Evolutionary conservation across 1,140 invertebrate species (phyloP).

Genomic region (Onthophagus taurus): DNA sequence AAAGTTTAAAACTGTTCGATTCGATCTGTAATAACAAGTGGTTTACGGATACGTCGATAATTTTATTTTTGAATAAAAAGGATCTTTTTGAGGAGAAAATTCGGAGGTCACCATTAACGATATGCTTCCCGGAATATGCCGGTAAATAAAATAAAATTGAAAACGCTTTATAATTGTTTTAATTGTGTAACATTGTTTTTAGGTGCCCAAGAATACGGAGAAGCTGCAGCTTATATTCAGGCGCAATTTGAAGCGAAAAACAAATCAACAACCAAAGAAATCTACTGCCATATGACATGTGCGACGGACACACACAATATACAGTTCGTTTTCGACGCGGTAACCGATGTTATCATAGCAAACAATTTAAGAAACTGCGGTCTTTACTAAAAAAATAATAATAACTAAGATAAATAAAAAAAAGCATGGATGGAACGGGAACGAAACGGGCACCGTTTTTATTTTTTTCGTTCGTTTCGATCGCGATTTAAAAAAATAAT

Average conservation of each 20-base stretch:
- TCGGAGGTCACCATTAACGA: conserved; percentile 79
- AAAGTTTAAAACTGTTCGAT: conserved; percentile 92
- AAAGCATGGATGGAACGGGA: too few relatives aligned
- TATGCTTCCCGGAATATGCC: conserved; percentile 91
- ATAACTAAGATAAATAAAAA: conserved; percentile 7
- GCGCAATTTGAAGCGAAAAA: conserved; percentile 84
- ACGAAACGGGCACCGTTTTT: too few relatives aligned
- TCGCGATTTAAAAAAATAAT: too few relatives aligned
- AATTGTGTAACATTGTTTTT: conserved; percentile 21
- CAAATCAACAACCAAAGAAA: conserved; percentile 80
- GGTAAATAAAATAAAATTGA: conserved; percentile 43
- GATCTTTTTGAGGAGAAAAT: conserved; percentile 95
- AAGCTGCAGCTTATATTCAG: conserved; percentile 79
- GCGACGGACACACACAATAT: conserved; percentile 88
- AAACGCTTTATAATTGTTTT: not conserved
- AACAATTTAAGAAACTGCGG: conserved; percentile 91
- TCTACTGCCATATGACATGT: conserved; percentile 88
- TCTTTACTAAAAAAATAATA: conserved; percentile 37
- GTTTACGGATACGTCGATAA: conserved; percentile 97
- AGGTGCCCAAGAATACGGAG: conserved; percentile 78
- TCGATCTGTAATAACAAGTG: conserved; percentile 97
- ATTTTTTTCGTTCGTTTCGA: too few relatives aligned
- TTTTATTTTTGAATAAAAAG: conserved; percentile 94
- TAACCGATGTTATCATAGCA: conserved; percentile 89
- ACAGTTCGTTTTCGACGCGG: conserved; percentile 85